phyloP scores from a whole-genome alignment of 1,140 invertebrate genomes.

The Homalodisca vitripennis region DNA sequence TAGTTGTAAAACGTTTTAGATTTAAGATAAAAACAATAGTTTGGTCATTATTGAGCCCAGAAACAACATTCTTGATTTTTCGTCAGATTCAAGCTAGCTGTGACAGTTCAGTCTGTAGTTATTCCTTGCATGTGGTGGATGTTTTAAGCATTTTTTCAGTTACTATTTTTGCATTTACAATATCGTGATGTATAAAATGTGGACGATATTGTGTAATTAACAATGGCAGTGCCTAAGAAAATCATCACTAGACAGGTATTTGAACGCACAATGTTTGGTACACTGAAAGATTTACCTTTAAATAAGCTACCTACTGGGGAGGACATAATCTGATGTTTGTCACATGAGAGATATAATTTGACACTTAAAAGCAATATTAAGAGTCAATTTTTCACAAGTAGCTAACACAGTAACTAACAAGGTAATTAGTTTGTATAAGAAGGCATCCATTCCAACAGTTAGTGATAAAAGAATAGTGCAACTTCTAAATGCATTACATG shows the following conservation, averaged over 20 bases:
- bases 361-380: slow-evolving; percentile 14
- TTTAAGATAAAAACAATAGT: too few relatives aligned
- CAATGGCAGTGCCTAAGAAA: slow-evolving; percentile 7
- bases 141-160: not conserved
- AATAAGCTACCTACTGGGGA: slow-evolving; percentile 17
- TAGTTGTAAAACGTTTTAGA: too few relatives aligned
- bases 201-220: not conserved
- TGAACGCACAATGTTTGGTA: not conserved
- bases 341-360: slow-evolving; percentile 13
- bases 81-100: too few relatives aligned
- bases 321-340: not conserved
- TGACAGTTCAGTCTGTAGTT: not conserved
- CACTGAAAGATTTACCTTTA: slow-evolving; percentile 13
- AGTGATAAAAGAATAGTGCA: not conserved
- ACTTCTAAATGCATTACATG: not conserved
- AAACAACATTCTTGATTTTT: too few relatives aligned
- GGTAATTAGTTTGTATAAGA: not conserved
- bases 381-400: slow-evolving; percentile 11
- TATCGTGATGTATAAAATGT: not conserved
- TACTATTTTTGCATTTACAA: not conserved
- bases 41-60: too few relatives aligned
- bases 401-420: slow-evolving; percentile 19
- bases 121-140: not conserved
- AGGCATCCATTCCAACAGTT: not conserved
- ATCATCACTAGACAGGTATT: slow-evolving; percentile 19